Base-by-base conservation (phyloP, 2,888 invertebrate genomes). In the Oscheius sp. region DNA sequence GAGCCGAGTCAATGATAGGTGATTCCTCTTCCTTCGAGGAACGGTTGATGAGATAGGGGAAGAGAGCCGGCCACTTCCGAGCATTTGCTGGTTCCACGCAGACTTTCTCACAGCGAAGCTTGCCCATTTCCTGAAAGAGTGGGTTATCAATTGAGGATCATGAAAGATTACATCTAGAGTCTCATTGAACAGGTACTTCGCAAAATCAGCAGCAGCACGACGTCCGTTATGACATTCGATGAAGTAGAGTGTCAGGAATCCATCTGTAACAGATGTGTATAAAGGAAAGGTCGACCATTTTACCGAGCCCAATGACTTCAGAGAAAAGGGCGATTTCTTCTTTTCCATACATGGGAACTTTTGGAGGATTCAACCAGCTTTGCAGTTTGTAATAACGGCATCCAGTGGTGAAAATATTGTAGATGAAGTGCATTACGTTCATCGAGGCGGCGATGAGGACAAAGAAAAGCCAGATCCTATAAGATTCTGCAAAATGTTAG, bases 211-310 rank as follows among this genome's bases (percentile, higher is more conserved):
- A 43, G 61, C 61, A 2, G 43, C 43, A 16, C 43, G 13, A 2
- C 13, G 7, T 12, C 61, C 61, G 21, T 18, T 43, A 21, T 29
- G 35, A 3, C n/a, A 41, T 16, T 66, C 52, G n/a, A 66, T 18
- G 27, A 66, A 52, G 21, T 66, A 66, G 7, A 66, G 49, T 12
- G 52, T 27, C 7, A 66, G 52, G 35, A 25, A 66, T 27, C 66
- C 66, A 16, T 66, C 66, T 25, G n/a, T 25, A 5, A 16, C 35
- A 35, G 35, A n/a, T n/a, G n/a, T n/a, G n/a, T 25, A 13, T 27
- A 7, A 16, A 27, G 13, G 16, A 49, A 3, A 18, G 18, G 18
- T 29, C 9, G 25, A 23, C 2, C 56, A 13, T 27, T n/a, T n/a
- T n/a, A 58, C 58, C 58, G 12, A 58, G 9, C 25, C 58, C 58